Base-by-base conservation (phyloP, 2,888 invertebrate genomes). In the Epicampocera succincta region DNA sequence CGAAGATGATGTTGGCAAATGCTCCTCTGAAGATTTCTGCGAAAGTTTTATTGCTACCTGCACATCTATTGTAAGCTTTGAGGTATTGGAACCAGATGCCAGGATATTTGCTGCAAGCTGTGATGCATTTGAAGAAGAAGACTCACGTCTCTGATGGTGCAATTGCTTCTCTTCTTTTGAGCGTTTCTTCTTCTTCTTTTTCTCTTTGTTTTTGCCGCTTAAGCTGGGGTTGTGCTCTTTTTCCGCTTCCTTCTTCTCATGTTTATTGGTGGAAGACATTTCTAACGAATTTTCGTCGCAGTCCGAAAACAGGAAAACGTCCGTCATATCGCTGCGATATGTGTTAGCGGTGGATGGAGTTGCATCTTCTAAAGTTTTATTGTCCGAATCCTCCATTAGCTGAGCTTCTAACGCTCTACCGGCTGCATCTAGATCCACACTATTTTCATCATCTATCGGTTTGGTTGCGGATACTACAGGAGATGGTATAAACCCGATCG, bases 111-210 rank as follows among this genome's bases (percentile, higher is more conserved):
- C 8, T 12, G 79, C 40, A 12, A 79, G 60, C 65, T 76, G 80
- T 56, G 84, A 83, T 56, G 85, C 63, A 52, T 81, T 84, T 15
- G 84, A 79, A 19, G 80, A 80, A 44, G 84, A 58, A 12, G 87
- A 84, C 13, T 88, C 89, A 0, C 88, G 87, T 3, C 89, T 87
- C 74, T 87, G 85, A 87, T 94, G 94, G 87, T 95, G 94, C 44
- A 95, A 93, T 86, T 93, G 93, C 84, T 94, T 93, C 81, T 96
- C 96, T 86, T 96, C 96, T 88, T 94, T 95, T 69, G 94, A 95
- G 87, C 95, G 95, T 89, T 96, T 96, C 86, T 96, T 94, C 89
- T 96, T 96, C 91, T 96, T 96, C 90, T 95, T 96, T 90, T 95
- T 96, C 85, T 96, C 96, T 87, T 94, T 95, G 66, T 92, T 92